Conservation (phyloP, 2,888 invertebrate species). For the Andrena marginata region DNA sequence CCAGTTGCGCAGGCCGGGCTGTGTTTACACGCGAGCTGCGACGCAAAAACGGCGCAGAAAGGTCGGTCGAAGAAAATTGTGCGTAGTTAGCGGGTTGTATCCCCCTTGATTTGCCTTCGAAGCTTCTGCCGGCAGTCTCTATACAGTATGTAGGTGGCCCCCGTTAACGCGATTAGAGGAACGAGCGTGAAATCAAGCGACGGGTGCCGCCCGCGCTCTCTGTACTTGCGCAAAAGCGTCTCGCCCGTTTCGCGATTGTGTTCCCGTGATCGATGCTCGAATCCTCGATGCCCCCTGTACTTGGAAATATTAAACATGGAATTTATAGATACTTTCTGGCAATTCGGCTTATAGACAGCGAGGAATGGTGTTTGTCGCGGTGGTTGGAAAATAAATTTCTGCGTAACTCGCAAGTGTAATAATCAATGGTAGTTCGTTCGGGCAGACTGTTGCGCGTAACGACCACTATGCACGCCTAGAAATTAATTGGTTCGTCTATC, state of each 20-base stretch:
- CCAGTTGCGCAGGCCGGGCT: neutral
- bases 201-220: conserved; percentile 1
- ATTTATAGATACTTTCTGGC: no score
- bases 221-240: conserved; percentile 5
- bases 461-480: neutral
- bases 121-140: conserved; percentile 2
- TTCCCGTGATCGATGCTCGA: conserved; percentile 36
- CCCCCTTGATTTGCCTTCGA: conserved; percentile 35
- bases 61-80: conserved; percentile 37
- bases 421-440: neutral
- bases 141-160: conserved; percentile 9
- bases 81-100: conserved; percentile 52
- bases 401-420: neutral
- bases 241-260: conserved; percentile 6
- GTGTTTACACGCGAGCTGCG: conserved; percentile 38
- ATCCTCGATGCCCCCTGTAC: neutral
- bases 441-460: neutral
- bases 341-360: no score
- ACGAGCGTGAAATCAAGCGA: conserved; percentile 45
- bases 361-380: no score
- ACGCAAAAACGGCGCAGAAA: conserved; percentile 37
- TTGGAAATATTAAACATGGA: neutral
- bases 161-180: conserved; percentile 41
- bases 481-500: neutral
- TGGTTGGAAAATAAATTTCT: neutral